Base-by-base conservation (phyloP, 23 tunicate genomes). In the Styela plicata region DNA sequence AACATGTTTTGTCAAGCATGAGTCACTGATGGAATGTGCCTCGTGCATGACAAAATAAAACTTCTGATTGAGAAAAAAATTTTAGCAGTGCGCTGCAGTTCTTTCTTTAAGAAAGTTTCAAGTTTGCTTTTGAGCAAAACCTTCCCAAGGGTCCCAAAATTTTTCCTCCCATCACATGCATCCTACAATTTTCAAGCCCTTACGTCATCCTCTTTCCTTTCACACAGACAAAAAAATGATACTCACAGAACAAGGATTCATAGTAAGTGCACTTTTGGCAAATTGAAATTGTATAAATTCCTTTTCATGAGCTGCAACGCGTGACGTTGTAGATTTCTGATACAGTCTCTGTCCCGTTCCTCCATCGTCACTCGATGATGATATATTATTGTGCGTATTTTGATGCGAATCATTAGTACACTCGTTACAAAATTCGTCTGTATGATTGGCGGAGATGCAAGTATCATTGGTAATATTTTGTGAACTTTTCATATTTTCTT, bases 171-270 rank as follows among this genome's bases (percentile, higher is more conserved):
- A n/a, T n/a, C n/a, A n/a, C n/a, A n/a, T n/a, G n/a, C n/a, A n/a
- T n/a, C n/a, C n/a, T n/a, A n/a, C n/a, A n/a, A n/a, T n/a, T n/a
- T n/a, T n/a, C n/a, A n/a, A n/a, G n/a, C n/a, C n/a, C n/a, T n/a
- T n/a, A n/a, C n/a, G n/a, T n/a, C n/a, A n/a, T n/a, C n/a, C n/a
- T n/a, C n/a, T n/a, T n/a, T n/a, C n/a, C n/a, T n/a, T n/a, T n/a
- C n/a, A n/a, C n/a, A n/a, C n/a, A n/a, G n/a, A n/a, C n/a, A n/a
- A n/a, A 44, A 44, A 44, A 44, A 5, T 1, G 24, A 2, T 25
- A 78, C 94, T n/a, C 70, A 93, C 98, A 89, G 85, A 85, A 87
- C 98, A 93, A 1, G 98, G 98, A 64, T 93, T 93, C 87, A 88
- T 93, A 2, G 98, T 88, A 24, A 93, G 89, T 2, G 93, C 87